Evolutionary conservation across 1,140 invertebrate genomes (phyloP), one percentile per base, ranked within the genome.

Genomic region (Drosophila nigromelanica): DNA sequence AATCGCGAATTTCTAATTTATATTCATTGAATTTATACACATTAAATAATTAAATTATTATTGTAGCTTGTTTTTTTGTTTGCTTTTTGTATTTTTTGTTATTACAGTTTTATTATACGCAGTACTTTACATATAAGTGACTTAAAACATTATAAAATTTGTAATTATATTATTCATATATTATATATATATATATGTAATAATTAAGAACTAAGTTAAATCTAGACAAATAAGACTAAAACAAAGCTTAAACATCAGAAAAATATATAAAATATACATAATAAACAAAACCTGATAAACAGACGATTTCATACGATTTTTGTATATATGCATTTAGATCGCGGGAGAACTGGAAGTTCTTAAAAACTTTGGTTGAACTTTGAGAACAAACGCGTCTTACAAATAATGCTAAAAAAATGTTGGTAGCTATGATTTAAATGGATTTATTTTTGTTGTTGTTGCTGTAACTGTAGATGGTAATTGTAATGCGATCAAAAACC

Each of bases 331-430:
- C 78, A 54, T 47, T 6, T 62, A 71, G 72, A 47, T 74, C 54
- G 76, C 47, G 60, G 58, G 24, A 61, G 47, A 78, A 78, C 73
- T 82, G 82, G 83, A 87, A 87, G 79, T 89, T 72, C 71, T 70
- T 56, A 63, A 79, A 70, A 89, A 75, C 82, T 87, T 86, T 86
- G 82, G 82, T 87, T 86, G 78, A 78, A 86, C 82, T 87, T 86
- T 86, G 82, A 86, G 71, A 87, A 78, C 58, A 70, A 70, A 70
- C 45, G 51, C 55, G 47, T 30, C 63, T 50, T 61, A 61, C 30
- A 60, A 64, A 71, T 2, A 45, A 54, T 37, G 43, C 27, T 6
- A 64, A 12, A 33, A 33, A 54, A 14, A 14, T 11, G 6, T 48
- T 27, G 45, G 18, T 12, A 21, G n/a, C n/a, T n/a, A n/a, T n/a